Conservation (phyloP, 1,140 invertebrate species). For the Tetragnatha versicolor region DNA sequence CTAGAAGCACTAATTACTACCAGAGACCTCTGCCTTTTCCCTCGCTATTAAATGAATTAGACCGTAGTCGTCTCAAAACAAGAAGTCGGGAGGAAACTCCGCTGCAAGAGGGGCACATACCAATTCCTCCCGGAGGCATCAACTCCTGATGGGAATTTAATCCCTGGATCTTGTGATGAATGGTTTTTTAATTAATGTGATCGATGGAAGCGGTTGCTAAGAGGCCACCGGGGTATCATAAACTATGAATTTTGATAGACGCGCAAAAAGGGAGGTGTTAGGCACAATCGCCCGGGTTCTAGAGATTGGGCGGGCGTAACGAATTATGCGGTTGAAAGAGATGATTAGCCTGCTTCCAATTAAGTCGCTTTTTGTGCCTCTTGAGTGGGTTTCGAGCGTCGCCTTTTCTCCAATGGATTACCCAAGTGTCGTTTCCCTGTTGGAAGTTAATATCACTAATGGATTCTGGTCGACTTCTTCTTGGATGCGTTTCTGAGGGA, state of each 20-base stretch:
- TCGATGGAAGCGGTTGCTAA: constrained; percentile 42
- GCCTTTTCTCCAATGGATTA: too few relatives aligned
- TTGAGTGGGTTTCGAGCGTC: too few relatives aligned
- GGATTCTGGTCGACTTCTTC: too few relatives aligned
- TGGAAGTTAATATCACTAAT: too few relatives aligned
- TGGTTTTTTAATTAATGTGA: constrained; percentile 52
- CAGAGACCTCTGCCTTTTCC: constrained; percentile 27
- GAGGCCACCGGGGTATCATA: constrained; percentile 30
- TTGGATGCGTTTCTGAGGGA: too few relatives aligned
- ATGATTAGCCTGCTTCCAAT: too few relatives aligned
- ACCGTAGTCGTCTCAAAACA: constrained; percentile 51
- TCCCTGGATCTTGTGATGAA: constrained; percentile 40
- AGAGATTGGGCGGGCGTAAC: too few relatives aligned
- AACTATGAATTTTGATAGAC: constrained; percentile 25
- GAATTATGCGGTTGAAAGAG: too few relatives aligned
- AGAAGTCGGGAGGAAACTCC: constrained; percentile 27
- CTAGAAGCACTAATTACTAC: constrained; percentile 43
- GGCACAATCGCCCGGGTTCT: too few relatives aligned
- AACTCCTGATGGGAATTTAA: constrained; percentile 44
- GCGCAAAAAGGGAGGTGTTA: too few relatives aligned
- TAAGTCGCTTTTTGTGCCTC: too few relatives aligned
- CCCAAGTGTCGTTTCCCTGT: too few relatives aligned
- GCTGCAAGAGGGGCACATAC: constrained; percentile 21
- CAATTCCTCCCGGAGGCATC: constrained; percentile 40
- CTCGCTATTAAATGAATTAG: constrained; percentile 55